A percentile compares a stretch with the other conserved stretches of the same genome.
Evolutionary conservation across 2,113 vertebrate species (phyloP).

Genomic region (Danionella cerebrum): DNA sequence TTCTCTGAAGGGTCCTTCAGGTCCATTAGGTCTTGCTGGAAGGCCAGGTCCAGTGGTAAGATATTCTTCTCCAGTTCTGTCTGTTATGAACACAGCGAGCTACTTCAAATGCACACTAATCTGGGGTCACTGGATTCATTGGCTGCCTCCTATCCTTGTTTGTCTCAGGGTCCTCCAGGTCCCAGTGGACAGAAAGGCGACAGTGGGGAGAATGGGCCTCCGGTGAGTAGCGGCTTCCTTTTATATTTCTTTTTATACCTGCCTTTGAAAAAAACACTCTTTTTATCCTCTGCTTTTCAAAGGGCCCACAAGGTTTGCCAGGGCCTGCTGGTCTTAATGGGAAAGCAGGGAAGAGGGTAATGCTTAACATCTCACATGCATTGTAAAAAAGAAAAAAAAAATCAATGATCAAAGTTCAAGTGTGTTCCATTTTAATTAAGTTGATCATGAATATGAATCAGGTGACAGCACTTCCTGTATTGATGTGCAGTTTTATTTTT

Average conservation of each 20-base stretch:
- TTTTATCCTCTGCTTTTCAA: neutral
- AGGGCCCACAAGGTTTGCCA: constrained; percentile 76
- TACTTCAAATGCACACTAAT: neutral
- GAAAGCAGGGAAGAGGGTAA: constrained; percentile 77
- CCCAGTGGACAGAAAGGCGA: constrained; percentile 59
- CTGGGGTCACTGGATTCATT: neutral
- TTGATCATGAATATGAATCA: neutral
- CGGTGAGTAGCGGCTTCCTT: constrained; percentile 16
- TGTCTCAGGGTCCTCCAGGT: constrained; percentile 58
- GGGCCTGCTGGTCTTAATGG: constrained; percentile 68
- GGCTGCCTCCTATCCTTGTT: neutral
- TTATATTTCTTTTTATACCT: neutral
- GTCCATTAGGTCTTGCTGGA: constrained; percentile 75
- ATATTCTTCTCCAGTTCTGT: constrained; percentile 12
- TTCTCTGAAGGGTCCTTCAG: constrained; percentile 78
- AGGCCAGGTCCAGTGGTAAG: constrained; percentile 78
- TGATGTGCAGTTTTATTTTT: neutral
- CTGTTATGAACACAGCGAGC: neutral
- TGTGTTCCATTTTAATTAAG: neutral
- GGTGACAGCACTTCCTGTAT: neutral
- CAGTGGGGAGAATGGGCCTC: constrained; percentile 39
- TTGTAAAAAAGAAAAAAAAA: neutral
- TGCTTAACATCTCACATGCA: constrained; percentile 26
- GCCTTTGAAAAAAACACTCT: too few relatives aligned
- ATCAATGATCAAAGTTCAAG: constrained; percentile 10